A percentile compares a stretch with the other conserved stretches of the same genome.
Conservation (phyloP, 2,113 vertebrate genomes). For the Chionomys nivalis region DNA sequence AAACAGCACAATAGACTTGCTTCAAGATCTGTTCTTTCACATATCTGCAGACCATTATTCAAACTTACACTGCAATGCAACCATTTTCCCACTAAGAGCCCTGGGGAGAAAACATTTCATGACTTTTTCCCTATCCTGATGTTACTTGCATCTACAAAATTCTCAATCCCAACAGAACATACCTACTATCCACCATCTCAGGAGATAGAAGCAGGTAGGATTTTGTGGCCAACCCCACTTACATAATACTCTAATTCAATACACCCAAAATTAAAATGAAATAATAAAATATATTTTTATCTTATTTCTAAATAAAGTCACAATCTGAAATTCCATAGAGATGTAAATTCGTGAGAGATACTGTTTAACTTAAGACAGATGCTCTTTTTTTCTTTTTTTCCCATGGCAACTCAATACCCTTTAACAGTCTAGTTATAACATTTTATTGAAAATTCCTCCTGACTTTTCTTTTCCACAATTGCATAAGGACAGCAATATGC, state of each 20-base stretch:
- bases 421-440: not conserved
- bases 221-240: not conserved
- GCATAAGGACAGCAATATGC: not conserved
- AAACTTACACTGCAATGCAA: not conserved
- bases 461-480: not conserved
- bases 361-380: not conserved
- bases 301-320: not conserved
- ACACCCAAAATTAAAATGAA: not conserved
- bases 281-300: not conserved
- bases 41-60: not conserved
- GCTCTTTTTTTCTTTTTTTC: not conserved
- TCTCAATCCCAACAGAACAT: not conserved
- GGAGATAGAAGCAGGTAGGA: not conserved
- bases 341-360: not conserved
- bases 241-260: not conserved
- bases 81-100: not conserved
- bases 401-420: not conserved
- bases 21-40: not conserved
- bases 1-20: not conserved
- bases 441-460: not conserved
- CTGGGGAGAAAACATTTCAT: fast-evolving
- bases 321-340: not conserved
- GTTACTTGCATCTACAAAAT: not conserved
- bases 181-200: not conserved
- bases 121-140: not conserved